Percentiles rank a stretch among this genome's conserved stretches.
phyloP scores from a whole-genome alignment of 64 coral and sea anemone genomes.

The Astreopora myriophthalma region DNA sequence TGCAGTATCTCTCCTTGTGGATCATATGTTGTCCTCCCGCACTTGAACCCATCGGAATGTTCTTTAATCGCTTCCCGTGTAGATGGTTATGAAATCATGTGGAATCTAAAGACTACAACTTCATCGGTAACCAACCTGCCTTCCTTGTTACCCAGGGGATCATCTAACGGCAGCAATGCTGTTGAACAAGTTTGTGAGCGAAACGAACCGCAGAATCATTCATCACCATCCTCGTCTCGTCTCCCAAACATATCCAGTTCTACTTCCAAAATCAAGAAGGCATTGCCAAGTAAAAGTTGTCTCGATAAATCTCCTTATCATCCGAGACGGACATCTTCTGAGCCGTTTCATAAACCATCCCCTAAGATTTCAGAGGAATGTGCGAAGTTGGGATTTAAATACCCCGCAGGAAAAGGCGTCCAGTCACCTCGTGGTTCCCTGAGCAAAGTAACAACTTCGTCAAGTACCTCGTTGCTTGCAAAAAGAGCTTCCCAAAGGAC shows the following conservation, averaged over 20 bases:
- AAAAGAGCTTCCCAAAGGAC: background rate
- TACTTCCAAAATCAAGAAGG: constrained; percentile 13
- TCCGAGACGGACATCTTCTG: background rate
- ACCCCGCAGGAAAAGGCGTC: background rate
- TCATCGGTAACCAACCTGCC: constrained; percentile 53
- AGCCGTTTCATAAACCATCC: background rate
- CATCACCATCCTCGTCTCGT: constrained; percentile 13
- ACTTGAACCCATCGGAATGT: constrained; percentile 46
- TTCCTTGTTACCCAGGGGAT: constrained; percentile 44
- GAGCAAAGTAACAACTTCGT: background rate
- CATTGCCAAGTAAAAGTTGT: background rate
- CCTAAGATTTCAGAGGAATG: constrained; percentile 1
- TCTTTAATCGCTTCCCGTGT: constrained; percentile 42
- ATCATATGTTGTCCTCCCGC: constrained; percentile 74
- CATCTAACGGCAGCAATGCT: background rate
- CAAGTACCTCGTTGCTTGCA: background rate
- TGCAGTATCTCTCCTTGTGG: constrained; percentile 67
- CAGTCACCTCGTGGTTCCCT: background rate
- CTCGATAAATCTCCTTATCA: background rate
- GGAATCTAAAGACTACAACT: constrained; percentile 14
- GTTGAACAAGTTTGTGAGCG: background rate
- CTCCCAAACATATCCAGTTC: constrained; percentile 22
- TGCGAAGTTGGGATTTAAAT: constrained; percentile 15
- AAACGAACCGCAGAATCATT: background rate
- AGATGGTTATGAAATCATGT: constrained; percentile 17